Evolutionary conservation across 2,888 invertebrate genomes (phyloP).

Genomic region (Sycophila texana): DNA sequence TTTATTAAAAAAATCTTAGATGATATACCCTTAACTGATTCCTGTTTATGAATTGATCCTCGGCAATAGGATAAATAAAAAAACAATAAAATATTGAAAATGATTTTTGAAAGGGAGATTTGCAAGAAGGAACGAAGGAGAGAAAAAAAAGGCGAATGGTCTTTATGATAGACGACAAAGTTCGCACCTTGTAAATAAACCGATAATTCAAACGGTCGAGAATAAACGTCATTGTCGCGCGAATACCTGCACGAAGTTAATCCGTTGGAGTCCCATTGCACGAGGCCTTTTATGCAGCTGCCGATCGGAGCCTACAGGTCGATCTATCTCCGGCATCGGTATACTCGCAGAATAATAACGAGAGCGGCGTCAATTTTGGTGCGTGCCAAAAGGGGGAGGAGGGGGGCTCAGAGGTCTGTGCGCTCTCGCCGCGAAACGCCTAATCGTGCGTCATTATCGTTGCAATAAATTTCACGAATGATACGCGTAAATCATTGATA

Average conservation of each 20-base stretch:
- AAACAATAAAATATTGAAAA: too few relatives aligned
- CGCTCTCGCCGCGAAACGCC: constrained; percentile 34
- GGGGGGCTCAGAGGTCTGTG: not conserved
- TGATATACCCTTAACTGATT: too few relatives aligned
- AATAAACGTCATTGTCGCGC: not conserved
- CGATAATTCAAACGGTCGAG: constrained; percentile 4
- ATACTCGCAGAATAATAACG: not conserved
- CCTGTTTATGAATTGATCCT: too few relatives aligned
- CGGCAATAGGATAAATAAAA: too few relatives aligned
- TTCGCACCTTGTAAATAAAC: constrained; percentile 17
- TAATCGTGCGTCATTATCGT: constrained; percentile 52
- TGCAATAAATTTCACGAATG: constrained; percentile 46
- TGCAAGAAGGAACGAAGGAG: too few relatives aligned
- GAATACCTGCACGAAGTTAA: too few relatives aligned
- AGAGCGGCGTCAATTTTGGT: constrained; percentile 30
- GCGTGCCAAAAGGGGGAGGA: not conserved
- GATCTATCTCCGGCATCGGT: not conserved
- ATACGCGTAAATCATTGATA: constrained; percentile 52
- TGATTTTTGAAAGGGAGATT: too few relatives aligned
- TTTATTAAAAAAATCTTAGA: too few relatives aligned
- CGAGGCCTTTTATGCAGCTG: too few relatives aligned
- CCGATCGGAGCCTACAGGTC: too few relatives aligned
- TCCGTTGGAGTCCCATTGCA: too few relatives aligned
- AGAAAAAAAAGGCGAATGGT: too few relatives aligned
- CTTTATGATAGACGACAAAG: not conserved